Conservation (phyloP, 2,797 vertebrate genomes). For the Parambassis ranga region DNA sequence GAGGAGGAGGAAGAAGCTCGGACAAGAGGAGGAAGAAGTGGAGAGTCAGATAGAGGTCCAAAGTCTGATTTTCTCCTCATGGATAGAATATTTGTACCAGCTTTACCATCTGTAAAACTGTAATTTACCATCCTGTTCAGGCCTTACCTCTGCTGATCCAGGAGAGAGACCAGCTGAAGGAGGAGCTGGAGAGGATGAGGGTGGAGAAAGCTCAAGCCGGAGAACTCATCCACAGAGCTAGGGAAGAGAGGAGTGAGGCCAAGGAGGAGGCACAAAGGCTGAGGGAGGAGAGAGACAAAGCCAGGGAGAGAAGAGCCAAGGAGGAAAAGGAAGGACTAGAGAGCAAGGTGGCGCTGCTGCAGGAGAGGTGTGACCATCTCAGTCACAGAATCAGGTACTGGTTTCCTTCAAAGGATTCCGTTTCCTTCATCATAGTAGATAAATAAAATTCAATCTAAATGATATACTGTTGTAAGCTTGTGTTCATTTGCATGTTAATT, state of each 20-base stretch:
- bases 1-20: conserved; percentile 78
- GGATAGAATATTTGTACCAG: background rate
- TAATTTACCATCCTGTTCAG: conserved; percentile 22
- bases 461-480: background rate
- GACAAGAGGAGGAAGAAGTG: conserved; percentile 74
- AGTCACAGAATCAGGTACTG: conserved; percentile 77
- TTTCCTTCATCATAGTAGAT: no score
- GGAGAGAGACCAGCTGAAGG: conserved; percentile 70
- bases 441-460: no score
- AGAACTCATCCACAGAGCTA: conserved; percentile 62
- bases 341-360: conserved; percentile 80
- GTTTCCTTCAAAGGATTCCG: background rate
- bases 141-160: conserved; percentile 59
- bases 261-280: conserved; percentile 72
- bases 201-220: conserved; percentile 64
- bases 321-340: conserved; percentile 81
- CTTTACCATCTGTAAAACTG: background rate
- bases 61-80: background rate
- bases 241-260: conserved; percentile 68
- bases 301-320: conserved; percentile 73
- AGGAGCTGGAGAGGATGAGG: conserved; percentile 62
- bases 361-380: conserved; percentile 80
- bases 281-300: conserved; percentile 79
- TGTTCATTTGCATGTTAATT: background rate
- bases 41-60: conserved; percentile 68